Evolutionary conservation across 2,113 vertebrate species (phyloP).

Genomic region (Dendropsophus ebraccatus): DNA sequence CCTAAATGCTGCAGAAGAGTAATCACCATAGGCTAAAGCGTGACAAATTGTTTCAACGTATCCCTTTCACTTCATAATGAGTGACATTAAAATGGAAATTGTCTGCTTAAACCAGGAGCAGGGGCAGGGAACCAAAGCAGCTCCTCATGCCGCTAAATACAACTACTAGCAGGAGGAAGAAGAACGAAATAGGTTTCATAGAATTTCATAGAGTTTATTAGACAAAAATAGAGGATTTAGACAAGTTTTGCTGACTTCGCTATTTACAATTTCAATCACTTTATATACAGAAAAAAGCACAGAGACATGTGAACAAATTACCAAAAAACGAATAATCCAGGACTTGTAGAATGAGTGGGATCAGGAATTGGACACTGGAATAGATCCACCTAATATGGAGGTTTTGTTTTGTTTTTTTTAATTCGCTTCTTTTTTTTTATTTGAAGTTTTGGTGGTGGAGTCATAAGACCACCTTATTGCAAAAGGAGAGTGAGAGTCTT

Average conservation of each 20-base stretch:
- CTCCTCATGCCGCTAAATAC: neutral
- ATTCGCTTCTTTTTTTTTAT: neutral
- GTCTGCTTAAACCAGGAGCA: conserved; percentile 29
- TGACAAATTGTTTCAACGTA: conserved; percentile 57
- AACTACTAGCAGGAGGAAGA: neutral
- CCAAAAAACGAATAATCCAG: conserved; percentile 77
- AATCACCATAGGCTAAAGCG: conserved; percentile 53
- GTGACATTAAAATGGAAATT: conserved; percentile 59
- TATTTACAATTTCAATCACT: conserved; percentile 98
- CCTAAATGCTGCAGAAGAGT: conserved; percentile 41
- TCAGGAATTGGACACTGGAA: conserved; percentile 83
- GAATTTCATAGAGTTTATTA: conserved; percentile 98
- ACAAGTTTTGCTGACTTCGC: conserved; percentile 93
- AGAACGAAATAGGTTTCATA: conserved; percentile 49
- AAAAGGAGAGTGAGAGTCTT: conserved; percentile 70
- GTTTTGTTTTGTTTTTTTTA: conserved; percentile 66
- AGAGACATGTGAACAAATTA: conserved; percentile 84
- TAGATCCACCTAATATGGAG: conserved; percentile 83
- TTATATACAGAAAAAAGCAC: conserved; percentile 94
- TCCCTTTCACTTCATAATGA: conserved; percentile 58
- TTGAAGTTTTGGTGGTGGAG: conserved; percentile 56
- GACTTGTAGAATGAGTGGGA: conserved; percentile 73
- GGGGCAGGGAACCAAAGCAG: neutral
- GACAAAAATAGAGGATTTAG: conserved; percentile 99
- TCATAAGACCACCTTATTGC: conserved; percentile 80